Conservation (phyloP, 92 coral and sea anemone genomes). For the Actinostola sp. region DNA sequence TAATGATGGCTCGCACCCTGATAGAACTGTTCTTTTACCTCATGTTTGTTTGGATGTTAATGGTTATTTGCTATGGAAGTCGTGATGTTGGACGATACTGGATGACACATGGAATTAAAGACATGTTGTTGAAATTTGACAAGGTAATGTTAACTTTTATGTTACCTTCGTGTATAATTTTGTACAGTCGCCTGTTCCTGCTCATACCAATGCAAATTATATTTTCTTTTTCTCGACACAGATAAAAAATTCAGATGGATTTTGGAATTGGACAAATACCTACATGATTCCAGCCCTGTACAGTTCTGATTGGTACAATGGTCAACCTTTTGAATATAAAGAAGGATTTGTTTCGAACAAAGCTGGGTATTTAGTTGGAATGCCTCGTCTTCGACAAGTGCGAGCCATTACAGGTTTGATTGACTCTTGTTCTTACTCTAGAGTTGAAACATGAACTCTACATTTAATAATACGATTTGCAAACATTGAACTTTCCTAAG, state of each 20-base stretch:
- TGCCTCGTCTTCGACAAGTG: conserved; percentile 89
- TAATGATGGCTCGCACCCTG: conserved; percentile 75
- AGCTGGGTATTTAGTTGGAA: conserved; percentile 81
- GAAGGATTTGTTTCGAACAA: conserved; percentile 88
- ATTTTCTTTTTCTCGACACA: not conserved
- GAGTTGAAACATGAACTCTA: not conserved
- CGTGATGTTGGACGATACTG: conserved; percentile 68
- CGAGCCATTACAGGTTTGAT: conserved; percentile 68
- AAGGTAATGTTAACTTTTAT: conserved; percentile 62
- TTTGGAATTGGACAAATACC: conserved; percentile 72
- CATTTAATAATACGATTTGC: not conserved
- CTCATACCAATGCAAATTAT: not conserved
- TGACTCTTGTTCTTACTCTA: not conserved
- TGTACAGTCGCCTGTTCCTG: no score
- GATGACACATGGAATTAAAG: conserved; percentile 72
- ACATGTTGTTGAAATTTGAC: conserved; percentile 60
- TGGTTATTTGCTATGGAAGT: conserved; percentile 81
- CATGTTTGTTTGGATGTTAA: conserved; percentile 79
- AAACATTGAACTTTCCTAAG: no score
- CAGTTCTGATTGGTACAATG: conserved; percentile 84
- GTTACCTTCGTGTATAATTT: no score
- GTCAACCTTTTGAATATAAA: conserved; percentile 69
- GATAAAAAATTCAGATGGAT: conserved; percentile 46
- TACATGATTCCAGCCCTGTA: conserved; percentile 70
- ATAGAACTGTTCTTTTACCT: conserved; percentile 76